These are phyloP conservation scores for Vesta saturnalis DNA, from an alignment of 2,888 invertebrate genomes.

Conservation along the genomic window DNA sequence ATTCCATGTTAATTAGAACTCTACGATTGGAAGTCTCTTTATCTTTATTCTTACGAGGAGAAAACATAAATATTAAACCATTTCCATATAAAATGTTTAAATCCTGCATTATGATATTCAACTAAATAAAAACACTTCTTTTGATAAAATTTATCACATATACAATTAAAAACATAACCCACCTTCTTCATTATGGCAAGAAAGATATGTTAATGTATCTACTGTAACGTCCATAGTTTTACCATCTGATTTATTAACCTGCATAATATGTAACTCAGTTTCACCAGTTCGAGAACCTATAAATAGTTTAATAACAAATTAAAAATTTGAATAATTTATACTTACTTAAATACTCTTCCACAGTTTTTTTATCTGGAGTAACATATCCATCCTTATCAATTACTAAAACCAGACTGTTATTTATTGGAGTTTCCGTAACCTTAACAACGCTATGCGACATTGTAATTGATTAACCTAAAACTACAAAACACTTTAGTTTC, in stretches of 20 bases:
- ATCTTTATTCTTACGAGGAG: too few relatives aligned
- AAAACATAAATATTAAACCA: background rate
- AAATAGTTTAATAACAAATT: constrained; percentile 28
- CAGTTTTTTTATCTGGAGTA: constrained; percentile 81
- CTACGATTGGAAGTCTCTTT: too few relatives aligned
- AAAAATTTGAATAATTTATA: constrained; percentile 40
- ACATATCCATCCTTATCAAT: constrained; percentile 88
- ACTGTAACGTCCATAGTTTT: constrained; percentile 60
- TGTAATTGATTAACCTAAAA: constrained; percentile 25
- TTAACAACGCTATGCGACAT: constrained; percentile 62
- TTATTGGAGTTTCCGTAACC: constrained; percentile 61
- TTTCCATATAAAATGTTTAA: background rate
- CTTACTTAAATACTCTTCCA: constrained; percentile 83
- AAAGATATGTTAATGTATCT: constrained; percentile 61
- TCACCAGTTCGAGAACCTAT: constrained; percentile 54
- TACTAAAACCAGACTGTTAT: constrained; percentile 83
- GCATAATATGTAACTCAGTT: constrained; percentile 58
- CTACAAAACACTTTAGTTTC: background rate
- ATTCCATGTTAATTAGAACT: too few relatives aligned
- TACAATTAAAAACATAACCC: too few relatives aligned
- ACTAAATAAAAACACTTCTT: background rate
- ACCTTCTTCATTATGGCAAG: constrained; percentile 45
- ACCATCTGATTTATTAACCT: constrained; percentile 58
- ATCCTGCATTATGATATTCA: background rate
- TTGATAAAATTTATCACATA: background rate